phyloP scores from a whole-genome alignment of 92 coral and sea anemone species.

The Anthopleura xanthogrammica region DNA sequence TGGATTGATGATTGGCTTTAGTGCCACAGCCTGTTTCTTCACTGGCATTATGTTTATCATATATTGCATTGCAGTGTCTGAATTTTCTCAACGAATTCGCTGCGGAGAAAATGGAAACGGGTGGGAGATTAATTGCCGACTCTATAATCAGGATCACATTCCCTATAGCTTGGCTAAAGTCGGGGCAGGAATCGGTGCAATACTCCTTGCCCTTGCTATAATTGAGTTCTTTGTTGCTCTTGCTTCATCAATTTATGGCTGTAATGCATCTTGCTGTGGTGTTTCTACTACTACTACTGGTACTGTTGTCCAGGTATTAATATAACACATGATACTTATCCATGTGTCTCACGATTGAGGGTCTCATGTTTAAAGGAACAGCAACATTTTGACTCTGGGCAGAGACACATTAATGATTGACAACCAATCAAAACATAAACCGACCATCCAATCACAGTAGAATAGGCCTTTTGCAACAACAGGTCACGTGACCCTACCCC shows the following conservation, averaged over 20 bases:
- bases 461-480: no score
- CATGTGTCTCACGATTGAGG: no score
- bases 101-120: slow-evolving; percentile 7
- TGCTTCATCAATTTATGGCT: slow-evolving; percentile 65
- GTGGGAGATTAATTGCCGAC: neutral
- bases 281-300: neutral
- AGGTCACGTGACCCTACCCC: no score
- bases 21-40: slow-evolving; percentile 59
- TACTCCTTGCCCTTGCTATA: slow-evolving; percentile 41
- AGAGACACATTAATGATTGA: no score
- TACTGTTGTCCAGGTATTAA: neutral
- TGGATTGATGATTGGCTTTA: slow-evolving; percentile 79
- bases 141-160: neutral
- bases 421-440: no score
- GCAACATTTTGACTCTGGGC: no score
- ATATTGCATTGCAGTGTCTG: slow-evolving; percentile 41
- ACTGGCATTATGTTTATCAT: slow-evolving; percentile 64
- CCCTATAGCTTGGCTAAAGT: slow-evolving; percentile 14
- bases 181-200: slow-evolving; percentile 53
- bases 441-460: no score
- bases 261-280: slow-evolving; percentile 43
- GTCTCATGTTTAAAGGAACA: no score
- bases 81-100: slow-evolving; percentile 11
- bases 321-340: no score
- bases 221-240: slow-evolving; percentile 56